These are phyloP conservation scores for Gerris buenoi DNA, from an alignment of 1,140 invertebrate species.

Conservation along the genomic window DNA sequence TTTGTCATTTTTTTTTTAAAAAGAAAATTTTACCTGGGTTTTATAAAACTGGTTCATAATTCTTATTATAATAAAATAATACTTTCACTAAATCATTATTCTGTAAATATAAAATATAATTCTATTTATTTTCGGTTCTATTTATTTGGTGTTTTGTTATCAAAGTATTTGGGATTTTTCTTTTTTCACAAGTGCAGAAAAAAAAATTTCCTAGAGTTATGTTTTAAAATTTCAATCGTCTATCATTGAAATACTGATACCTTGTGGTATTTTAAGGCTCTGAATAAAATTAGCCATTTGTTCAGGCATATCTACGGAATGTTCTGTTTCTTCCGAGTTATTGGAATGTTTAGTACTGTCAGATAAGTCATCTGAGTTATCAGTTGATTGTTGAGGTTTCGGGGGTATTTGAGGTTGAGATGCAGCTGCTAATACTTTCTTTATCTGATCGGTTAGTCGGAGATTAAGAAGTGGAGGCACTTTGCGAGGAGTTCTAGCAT, in stretches of 20 bases:
- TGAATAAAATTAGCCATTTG: conserved; percentile 21
- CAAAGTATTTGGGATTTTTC: no score
- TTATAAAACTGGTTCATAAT: no score
- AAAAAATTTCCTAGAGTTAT: no score
- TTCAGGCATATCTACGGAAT: neutral
- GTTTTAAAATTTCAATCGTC: no score
- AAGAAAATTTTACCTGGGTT: no score
- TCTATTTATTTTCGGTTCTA: no score
- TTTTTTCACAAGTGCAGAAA: no score
- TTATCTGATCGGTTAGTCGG: neutral
- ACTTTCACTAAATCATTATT: no score
- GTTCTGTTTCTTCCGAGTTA: neutral
- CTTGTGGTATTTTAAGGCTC: conserved; percentile 5
- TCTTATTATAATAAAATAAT: no score
- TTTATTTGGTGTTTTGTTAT: no score
- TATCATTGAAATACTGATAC: conserved; percentile 5
- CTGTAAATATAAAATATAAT: no score
- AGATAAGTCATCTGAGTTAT: neutral
- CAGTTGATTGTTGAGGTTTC: neutral
- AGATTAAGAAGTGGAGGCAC: neutral
- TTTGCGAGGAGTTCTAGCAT: neutral
- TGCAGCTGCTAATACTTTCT: neutral
- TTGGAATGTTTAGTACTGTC: neutral
- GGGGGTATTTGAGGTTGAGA: neutral
- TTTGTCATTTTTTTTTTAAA: no score